These are phyloP conservation scores for Dasyornis broadbenti DNA, from an alignment of 2,113 vertebrate genomes.

Conservation along the genomic window DNA sequence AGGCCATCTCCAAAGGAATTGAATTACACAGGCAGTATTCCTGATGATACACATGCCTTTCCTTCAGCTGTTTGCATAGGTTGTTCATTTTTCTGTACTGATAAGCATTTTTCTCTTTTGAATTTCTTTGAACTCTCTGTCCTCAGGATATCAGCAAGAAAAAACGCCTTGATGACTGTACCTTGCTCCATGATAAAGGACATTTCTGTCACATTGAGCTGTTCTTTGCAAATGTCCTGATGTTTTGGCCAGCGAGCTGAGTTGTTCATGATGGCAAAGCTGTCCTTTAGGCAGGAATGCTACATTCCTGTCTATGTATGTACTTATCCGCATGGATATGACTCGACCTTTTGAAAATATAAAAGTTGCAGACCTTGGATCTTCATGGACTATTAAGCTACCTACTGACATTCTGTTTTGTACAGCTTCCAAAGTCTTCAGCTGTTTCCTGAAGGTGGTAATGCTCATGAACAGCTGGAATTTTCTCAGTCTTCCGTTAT, in stretches of 20 bases:
- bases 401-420: neutral
- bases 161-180: neutral
- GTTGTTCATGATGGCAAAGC: neutral
- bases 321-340: too few species aligned
- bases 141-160: neutral
- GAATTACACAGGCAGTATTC: neutral
- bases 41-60: neutral
- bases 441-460: neutral
- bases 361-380: neutral
- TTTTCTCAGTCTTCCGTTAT: neutral
- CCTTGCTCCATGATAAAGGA: neutral
- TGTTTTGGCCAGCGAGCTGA: neutral
- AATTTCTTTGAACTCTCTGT: neutral
- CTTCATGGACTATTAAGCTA: neutral
- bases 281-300: neutral
- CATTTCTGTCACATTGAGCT: neutral
- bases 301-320: too few species aligned
- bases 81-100: neutral
- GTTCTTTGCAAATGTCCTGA: neutral
- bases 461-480: neutral
- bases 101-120: neutral
- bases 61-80: neutral
- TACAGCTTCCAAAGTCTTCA: neutral
- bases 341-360: neutral
- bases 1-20: neutral